Conservation (phyloP, 2,797 vertebrate species). For the Phrynocephalus guinanensis region DNA sequence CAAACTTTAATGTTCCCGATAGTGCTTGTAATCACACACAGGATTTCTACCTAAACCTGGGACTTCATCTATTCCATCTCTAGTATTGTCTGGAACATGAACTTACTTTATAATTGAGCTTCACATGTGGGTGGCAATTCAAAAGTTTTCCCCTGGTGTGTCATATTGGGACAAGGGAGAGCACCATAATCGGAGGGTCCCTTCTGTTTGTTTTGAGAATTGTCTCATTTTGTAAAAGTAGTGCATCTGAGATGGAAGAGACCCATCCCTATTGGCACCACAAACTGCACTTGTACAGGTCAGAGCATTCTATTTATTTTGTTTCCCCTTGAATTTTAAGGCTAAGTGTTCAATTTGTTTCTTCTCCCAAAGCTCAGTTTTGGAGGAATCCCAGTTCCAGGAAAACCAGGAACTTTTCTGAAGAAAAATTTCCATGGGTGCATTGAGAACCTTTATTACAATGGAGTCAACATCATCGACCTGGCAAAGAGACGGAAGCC, state of each 20-base stretch:
- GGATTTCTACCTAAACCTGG: background rate
- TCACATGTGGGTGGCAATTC: background rate
- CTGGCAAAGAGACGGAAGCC: conserved; percentile 95
- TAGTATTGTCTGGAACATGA: background rate
- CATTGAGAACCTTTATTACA: conserved; percentile 98
- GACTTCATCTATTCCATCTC: background rate
- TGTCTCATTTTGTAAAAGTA: background rate
- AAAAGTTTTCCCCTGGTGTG: background rate
- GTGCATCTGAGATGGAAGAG: too few relatives aligned
- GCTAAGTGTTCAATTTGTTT: conserved; percentile 58
- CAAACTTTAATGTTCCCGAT: background rate
- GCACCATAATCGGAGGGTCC: background rate
- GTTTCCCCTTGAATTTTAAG: background rate
- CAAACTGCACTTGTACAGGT: background rate
- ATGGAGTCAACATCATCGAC: conserved; percentile 95
- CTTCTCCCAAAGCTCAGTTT: conserved; percentile 90
- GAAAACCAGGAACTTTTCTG: conserved; percentile 95
- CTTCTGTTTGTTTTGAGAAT: background rate
- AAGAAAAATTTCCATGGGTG: conserved; percentile 97
- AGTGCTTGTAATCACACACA: background rate
- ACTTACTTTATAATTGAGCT: too few relatives aligned
- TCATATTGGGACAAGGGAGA: background rate
- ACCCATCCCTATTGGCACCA: too few relatives aligned
- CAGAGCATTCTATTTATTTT: background rate
- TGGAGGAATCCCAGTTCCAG: conserved; percentile 94